Base-by-base conservation (phyloP, 2,888 invertebrate species). In the Trisateles emortualis region DNA sequence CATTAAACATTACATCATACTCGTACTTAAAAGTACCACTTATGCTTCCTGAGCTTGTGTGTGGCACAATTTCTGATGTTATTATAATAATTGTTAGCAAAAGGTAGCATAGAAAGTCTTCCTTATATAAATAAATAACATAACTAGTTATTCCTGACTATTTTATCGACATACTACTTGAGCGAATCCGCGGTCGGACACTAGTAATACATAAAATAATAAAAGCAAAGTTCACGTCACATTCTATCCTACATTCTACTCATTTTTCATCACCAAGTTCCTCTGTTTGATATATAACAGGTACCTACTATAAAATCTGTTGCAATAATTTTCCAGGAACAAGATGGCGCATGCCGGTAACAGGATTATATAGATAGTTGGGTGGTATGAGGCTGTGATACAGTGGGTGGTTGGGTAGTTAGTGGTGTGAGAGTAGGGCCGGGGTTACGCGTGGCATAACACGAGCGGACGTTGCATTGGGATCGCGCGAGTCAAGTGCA, bases 401-500 rank as follows among this genome's bases (percentile, higher is more conserved):
- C 33, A 65, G 49, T 56, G 67, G 54, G 51, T 54, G 47, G 62
- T 45, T 62, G 46, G 36, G 50, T 54, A 26, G 64, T 52, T 54
- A 8, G 69, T 55, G 57, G 49, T 54, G 49, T 55, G 69, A 64
- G 75, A 64, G 63, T 64, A 59, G 68, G 61, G 56, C 54, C 57
- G 65, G 56, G 57, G 94, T 58, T 71, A 76, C 72, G 73, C 76
- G 78, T 78, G 83, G 58, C 68, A 51, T 52, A 59, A 64, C 77
- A 64, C 78, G 75, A 68, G 80, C 84, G 88, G 87, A 68, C 88
- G 85, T 88, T 89, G 90, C 90, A 90, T 89, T 83, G 82, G 59
- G 59, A 53, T 65, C 60, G 53, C 59, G 76, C 79, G 81, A 90
- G 92, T 87, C 88, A 90, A 88, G 89, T 93, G 90, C 88, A 93